These are phyloP conservation scores for Nesospiza acunhae DNA, from an alignment of 2,113 vertebrate species.

Conservation along the genomic window DNA sequence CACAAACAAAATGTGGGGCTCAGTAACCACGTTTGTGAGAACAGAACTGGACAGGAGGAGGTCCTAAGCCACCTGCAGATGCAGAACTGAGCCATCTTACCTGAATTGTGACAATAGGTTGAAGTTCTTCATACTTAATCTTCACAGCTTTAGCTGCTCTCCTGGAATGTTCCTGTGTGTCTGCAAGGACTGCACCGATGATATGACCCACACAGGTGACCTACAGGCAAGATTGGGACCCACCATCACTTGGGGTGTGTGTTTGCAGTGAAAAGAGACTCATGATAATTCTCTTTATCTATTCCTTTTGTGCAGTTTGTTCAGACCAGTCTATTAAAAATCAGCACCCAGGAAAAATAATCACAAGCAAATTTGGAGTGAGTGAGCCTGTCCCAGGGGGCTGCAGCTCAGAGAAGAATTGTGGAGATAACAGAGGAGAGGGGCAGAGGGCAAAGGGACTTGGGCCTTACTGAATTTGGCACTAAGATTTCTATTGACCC, in stretches of 20 bases:
- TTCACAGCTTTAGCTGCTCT: slow-evolving; percentile 86
- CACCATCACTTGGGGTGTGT: neutral
- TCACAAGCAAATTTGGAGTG: neutral
- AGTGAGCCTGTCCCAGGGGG: neutral
- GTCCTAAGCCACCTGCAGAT: neutral
- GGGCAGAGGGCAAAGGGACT: neutral
- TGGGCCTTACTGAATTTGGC: neutral
- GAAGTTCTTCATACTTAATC: slow-evolving; percentile 88
- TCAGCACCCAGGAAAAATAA: neutral
- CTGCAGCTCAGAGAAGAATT: neutral
- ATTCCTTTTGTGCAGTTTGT: neutral
- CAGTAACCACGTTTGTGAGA: neutral
- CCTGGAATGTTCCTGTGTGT: slow-evolving; percentile 89
- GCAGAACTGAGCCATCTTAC: slow-evolving; percentile 64
- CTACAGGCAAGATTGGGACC: slow-evolving; percentile 64
- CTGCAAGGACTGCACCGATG: slow-evolving; percentile 88
- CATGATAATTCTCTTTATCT: neutral
- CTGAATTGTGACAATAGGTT: slow-evolving; percentile 89
- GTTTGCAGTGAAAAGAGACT: neutral
- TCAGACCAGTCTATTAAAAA: neutral
- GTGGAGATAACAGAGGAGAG: neutral
- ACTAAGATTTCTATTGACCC: neutral
- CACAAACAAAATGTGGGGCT: neutral
- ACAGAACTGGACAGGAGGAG: neutral
- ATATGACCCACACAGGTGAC: slow-evolving; percentile 95